phyloP scores from a whole-genome alignment of 1,140 invertebrate species.

The Bombus sibiricus region DNA sequence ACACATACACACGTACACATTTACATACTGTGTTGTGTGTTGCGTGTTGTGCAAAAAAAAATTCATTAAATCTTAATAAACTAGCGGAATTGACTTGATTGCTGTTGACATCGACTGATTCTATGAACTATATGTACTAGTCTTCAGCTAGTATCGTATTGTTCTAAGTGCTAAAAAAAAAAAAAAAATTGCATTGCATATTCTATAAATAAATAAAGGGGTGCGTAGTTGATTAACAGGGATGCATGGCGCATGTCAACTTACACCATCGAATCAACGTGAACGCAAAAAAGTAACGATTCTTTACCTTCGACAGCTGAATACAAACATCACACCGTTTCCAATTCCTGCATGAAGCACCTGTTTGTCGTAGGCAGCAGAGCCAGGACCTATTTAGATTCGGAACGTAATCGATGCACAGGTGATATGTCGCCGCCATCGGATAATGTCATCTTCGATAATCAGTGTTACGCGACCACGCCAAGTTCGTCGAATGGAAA shows the following conservation, averaged over 20 bases:
- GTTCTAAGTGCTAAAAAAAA: background rate
- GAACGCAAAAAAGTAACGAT: constrained; percentile 44
- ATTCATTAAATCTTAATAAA: background rate
- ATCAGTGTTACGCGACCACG: constrained; percentile 96
- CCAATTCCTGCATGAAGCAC: constrained; percentile 76
- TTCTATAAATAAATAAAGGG: constrained; percentile 43
- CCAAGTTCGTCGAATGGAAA: constrained; percentile 95
- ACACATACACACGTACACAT: background rate
- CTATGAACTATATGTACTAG: background rate
- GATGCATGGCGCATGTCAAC: constrained; percentile 47
- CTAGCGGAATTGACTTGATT: background rate
- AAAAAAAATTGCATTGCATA: background rate
- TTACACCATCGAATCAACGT: background rate
- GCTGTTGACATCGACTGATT: too few species aligned
- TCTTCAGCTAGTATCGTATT: background rate
- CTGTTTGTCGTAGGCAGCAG: constrained; percentile 81
- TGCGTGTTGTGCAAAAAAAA: background rate
- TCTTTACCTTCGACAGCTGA: constrained; percentile 29
- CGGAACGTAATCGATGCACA: constrained; percentile 88
- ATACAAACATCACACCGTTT: constrained; percentile 50
- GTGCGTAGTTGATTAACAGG: constrained; percentile 33
- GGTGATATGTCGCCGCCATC: constrained; percentile 93
- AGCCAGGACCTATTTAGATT: constrained; percentile 90
- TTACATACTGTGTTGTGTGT: too few species aligned
- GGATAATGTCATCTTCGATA: constrained; percentile 96